phyloP scores from a whole-genome alignment of 2,888 invertebrate genomes.

The Rhimphoctona megacephalus region DNA sequence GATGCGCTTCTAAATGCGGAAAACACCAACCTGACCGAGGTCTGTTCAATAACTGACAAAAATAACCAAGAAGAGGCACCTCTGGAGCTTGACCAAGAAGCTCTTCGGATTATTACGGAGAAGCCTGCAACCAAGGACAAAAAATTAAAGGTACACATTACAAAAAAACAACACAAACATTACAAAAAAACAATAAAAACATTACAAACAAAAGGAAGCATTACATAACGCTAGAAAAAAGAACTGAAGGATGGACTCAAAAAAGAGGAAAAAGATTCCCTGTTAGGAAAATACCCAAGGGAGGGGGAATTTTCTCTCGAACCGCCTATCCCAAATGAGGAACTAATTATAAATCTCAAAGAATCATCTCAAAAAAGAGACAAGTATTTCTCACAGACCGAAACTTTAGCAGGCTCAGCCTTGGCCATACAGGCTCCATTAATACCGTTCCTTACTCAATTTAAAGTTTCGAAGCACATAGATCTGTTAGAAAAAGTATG shows the following conservation, averaged over 20 bases:
- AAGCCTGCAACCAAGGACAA: neutral
- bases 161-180: too few species aligned
- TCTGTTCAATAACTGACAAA: neutral
- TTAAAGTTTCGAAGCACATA: neutral
- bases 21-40: neutral
- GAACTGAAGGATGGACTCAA: neutral
- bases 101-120: neutral
- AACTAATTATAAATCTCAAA: neutral
- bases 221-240: neutral
- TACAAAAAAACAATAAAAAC: too few species aligned
- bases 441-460: neutral
- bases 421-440: too few species aligned
- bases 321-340: neutral
- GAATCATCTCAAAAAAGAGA: neutral
- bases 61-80: neutral
- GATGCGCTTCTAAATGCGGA: neutral
- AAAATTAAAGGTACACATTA: neutral
- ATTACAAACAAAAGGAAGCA: too few species aligned
- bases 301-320: neutral
- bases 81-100: neutral
- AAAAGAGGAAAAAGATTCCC: neutral
- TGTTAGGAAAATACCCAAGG: neutral
- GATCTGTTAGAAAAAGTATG: neutral
- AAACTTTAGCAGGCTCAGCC: neutral
- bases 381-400: neutral